Conservation (phyloP, 1,140 invertebrate species). For the Nebria ingens region DNA sequence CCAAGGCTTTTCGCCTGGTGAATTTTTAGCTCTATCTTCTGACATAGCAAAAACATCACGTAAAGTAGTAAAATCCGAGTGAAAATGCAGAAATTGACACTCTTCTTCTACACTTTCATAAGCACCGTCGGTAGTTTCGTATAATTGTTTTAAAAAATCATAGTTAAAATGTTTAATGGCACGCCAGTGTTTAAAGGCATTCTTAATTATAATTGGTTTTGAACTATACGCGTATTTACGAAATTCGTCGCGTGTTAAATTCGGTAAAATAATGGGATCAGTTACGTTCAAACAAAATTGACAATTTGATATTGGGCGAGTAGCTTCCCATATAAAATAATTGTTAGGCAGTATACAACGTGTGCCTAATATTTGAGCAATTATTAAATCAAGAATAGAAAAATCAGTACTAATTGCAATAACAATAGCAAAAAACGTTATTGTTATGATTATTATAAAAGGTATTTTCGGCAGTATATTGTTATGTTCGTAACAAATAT, state of each 20-base stretch:
- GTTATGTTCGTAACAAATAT: background rate
- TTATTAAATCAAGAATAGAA: constrained; percentile 10
- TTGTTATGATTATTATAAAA: background rate
- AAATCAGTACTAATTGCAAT: background rate
- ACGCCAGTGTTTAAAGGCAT: constrained; percentile 64
- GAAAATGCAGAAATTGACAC: constrained; percentile 86
- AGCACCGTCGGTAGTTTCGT: constrained; percentile 50
- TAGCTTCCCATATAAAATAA: constrained; percentile 75
- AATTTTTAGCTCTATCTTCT: constrained; percentile 48
- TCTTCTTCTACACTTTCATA: constrained; percentile 59
- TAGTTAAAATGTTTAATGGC: constrained; percentile 60
- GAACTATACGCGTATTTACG: constrained; percentile 63
- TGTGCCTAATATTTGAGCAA: constrained; percentile 33
- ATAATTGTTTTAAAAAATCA: constrained; percentile 67
- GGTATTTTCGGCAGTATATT: background rate
- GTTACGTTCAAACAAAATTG: constrained; percentile 48
- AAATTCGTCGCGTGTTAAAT: constrained; percentile 57
- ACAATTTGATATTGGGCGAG: constrained; percentile 71
- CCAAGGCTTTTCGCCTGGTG: constrained; percentile 59
- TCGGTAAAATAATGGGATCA: constrained; percentile 47
- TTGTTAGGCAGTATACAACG: constrained; percentile 72
- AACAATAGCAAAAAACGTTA: background rate
- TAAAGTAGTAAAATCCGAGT: constrained; percentile 69
- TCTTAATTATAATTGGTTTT: constrained; percentile 69
- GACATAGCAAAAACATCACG: constrained; percentile 72